Evolutionary conservation across 1,140 invertebrate genomes (phyloP).

Genomic region (Penaeus chinensis): DNA sequence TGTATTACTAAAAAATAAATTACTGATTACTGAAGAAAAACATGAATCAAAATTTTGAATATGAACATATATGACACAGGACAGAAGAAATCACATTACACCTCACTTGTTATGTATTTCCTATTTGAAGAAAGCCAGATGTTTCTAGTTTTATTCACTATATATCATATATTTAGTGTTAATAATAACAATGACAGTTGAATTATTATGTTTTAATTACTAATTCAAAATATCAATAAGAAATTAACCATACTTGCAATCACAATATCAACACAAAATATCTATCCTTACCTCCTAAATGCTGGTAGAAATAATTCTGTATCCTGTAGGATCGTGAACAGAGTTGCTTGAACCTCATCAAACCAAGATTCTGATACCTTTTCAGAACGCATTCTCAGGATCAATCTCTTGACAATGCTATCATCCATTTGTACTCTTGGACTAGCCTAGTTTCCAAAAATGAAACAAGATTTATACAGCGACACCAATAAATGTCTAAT

Average conservation of each 20-base stretch:
- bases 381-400: conserved; percentile 76
- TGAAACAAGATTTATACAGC: too few relatives aligned
- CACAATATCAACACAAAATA: too few relatives aligned
- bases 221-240: neutral
- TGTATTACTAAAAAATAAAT: conserved; percentile 60
- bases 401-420: conserved; percentile 74
- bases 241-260: too few relatives aligned
- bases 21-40: too few relatives aligned
- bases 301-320: conserved; percentile 57
- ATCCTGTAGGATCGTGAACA: conserved; percentile 78
- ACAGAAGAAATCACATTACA: too few relatives aligned
- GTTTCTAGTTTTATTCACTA: neutral
- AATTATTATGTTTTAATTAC: too few relatives aligned
- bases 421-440: conserved; percentile 78
- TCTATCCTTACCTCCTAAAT: conserved; percentile 49
- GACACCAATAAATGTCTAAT: neutral
- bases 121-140: neutral
- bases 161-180: neutral
- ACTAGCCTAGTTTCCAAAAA: conserved; percentile 70
- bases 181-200: too few relatives aligned
- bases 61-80: too few relatives aligned
- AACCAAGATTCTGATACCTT: conserved; percentile 81
- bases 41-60: too few relatives aligned
- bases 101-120: too few relatives aligned
- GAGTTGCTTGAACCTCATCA: conserved; percentile 82